Base-by-base conservation (phyloP, 2,888 invertebrate species). In the Caenorhabditis sp. region DNA sequence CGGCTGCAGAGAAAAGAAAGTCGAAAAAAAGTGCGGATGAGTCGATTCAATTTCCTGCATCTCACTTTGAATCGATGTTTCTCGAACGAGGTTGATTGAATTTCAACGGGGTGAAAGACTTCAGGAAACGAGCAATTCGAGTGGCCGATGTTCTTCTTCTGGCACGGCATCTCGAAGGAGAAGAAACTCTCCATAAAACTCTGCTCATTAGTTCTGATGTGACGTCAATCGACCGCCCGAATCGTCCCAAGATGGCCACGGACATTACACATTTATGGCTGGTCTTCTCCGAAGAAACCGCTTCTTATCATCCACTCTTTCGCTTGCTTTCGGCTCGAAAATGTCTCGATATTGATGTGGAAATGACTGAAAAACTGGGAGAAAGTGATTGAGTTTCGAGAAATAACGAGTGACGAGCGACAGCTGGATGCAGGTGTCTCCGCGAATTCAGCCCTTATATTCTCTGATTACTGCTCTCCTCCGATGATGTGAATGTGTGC, bases 21-120 rank as follows among this genome's bases (percentile, higher is more conserved):
- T n/a, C n/a, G n/a, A n/a, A n/a, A 50, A 56, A 65, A 74, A 74
- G 74, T 74, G 74, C 74, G 74, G 71, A 71, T 62, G 71, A 74
- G 58, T 65, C 65, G 74, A 74, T 74, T 74, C 50, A 65, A 74
- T 74, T 74, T 74, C 74, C 58, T 6, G 22, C 24, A 2, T 50
- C 51, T 56, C 51, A 40, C 24, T 65, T 37, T 44, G 28, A 32
- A 62, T 72, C 62, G 55, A 72, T 72, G 50, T 72, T 62, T 72
- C 64, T 40, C 47, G 47, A 15, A 40, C 40, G 60, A 37, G 47
- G 65, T 11, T 47, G 58, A 74, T 74, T 65, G 65, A 74, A 65
- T 74, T 74, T 74, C n/a, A 56, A 62, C 62, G 71, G n/a, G n/a
- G 71, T 62, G 71, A 71, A 71, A 71, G 71, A 62, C 71, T 71